A percentile compares a stretch with the other conserved stretches of the same genome.
These are phyloP conservation scores for Hippoglossus stenolepis DNA, from an alignment of 2,113 vertebrate genomes.

Conservation along the genomic window DNA sequence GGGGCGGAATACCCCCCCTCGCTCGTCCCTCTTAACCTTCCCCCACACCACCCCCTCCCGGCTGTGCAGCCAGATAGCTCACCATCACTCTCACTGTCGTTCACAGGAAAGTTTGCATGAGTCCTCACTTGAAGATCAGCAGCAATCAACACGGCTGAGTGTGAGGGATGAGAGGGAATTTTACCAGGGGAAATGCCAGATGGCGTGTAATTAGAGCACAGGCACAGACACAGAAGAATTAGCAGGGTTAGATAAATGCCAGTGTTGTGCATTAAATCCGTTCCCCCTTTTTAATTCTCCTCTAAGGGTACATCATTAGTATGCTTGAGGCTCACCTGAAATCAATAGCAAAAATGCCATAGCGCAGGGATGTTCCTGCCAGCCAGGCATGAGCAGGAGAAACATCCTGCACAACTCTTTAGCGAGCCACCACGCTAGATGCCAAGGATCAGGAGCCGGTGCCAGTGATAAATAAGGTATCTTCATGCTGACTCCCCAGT, in stretches of 20 bases:
- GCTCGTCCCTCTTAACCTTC: neutral
- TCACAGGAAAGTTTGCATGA: constrained; percentile 67
- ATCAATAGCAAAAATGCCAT: constrained; percentile 72
- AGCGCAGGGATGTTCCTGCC: constrained; percentile 61
- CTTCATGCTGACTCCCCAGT: constrained; percentile 33
- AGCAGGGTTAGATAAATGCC: constrained; percentile 76
- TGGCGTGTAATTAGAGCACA: constrained; percentile 80
- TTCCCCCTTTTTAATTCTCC: constrained; percentile 59
- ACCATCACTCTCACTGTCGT: constrained; percentile 54
- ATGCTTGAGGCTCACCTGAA: constrained; percentile 67
- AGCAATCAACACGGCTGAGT: constrained; percentile 70
- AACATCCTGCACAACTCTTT: constrained; percentile 54
- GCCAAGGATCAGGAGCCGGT: constrained; percentile 49
- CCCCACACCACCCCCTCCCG: constrained; percentile 12
- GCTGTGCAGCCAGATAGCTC: constrained; percentile 50
- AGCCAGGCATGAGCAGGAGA: constrained; percentile 41
- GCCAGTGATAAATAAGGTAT: constrained; percentile 72
- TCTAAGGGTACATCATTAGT: constrained; percentile 69
- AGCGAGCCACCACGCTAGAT: constrained; percentile 46
- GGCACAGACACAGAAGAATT: constrained; percentile 73
- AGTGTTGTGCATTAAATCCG: constrained; percentile 69
- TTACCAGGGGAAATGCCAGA: constrained; percentile 78
- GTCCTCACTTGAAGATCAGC: constrained; percentile 73
- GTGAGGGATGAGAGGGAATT: constrained; percentile 74
- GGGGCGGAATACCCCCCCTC: constrained; percentile 39